Evolutionary conservation across 2,113 vertebrate genomes (phyloP).

Genomic region (Passer montanus): DNA sequence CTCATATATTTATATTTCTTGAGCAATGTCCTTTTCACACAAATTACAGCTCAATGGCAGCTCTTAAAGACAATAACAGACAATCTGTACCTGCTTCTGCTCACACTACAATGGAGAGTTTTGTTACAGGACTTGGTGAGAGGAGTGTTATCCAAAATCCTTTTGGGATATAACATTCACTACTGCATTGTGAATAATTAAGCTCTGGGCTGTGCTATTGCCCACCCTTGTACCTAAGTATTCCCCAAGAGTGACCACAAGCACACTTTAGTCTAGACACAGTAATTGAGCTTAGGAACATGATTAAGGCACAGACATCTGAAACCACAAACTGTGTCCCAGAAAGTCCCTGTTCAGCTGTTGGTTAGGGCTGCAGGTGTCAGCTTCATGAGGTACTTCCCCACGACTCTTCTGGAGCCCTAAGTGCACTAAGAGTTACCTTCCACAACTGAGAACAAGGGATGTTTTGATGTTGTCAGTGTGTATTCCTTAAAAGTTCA

Average conservation of each 20-base stretch:
- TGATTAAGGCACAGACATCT: neutral
- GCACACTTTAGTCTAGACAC: neutral
- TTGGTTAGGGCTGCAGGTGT: neutral
- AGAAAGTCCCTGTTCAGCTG: neutral
- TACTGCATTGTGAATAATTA: neutral
- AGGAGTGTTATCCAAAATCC: neutral
- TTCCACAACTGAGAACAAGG: neutral
- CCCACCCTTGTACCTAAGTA: neutral
- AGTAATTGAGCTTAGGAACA: neutral
- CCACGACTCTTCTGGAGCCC: neutral
- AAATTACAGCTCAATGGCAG: neutral
- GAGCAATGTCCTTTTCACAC: neutral
- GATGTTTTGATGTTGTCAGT: neutral
- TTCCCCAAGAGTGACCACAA: neutral
- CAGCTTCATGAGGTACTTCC: neutral
- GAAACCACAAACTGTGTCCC: neutral
- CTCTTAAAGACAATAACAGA: neutral
- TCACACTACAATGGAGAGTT: neutral
- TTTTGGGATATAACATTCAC: neutral
- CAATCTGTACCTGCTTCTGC: neutral
- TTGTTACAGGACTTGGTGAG: neutral
- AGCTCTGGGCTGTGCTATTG: neutral
- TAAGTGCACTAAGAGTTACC: neutral
- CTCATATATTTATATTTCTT: slow-evolving; percentile 7
- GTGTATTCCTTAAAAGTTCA: neutral